These are phyloP conservation scores for Tokudaia tokunoshimensis DNA, from an alignment of 2,797 vertebrate species.

Conservation along the genomic window DNA sequence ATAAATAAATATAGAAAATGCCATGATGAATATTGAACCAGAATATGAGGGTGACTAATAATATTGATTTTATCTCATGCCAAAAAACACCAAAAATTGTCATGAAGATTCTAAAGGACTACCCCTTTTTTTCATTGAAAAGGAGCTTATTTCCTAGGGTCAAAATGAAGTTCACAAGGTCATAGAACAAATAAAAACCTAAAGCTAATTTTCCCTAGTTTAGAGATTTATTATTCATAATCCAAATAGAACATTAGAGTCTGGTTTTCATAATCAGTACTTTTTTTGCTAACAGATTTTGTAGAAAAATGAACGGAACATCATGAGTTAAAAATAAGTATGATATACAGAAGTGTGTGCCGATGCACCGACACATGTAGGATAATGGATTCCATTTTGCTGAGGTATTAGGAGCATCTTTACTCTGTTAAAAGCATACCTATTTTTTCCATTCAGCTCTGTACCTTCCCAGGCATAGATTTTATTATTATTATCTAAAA, in stretches of 20 bases:
- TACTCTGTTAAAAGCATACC: not conserved
- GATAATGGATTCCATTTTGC: not conserved
- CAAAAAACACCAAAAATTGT: not conserved
- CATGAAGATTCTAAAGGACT: not conserved
- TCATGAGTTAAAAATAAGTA: not conserved
- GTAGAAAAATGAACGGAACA: not conserved
- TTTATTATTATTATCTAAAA: slow-evolving; percentile 18
- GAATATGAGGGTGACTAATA: not conserved
- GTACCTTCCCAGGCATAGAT: not conserved
- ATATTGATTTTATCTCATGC: not conserved
- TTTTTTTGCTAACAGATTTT: not conserved
- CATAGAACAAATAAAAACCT: not conserved
- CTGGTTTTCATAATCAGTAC: not conserved
- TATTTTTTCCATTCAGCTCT: not conserved
- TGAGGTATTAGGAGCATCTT: not conserved
- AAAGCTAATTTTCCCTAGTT: not conserved
- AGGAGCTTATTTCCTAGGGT: not conserved
- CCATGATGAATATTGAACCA: not conserved
- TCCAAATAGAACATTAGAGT: not conserved
- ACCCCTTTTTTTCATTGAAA: not conserved
- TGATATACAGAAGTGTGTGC: not conserved
- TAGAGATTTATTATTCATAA: not conserved
- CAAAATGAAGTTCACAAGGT: not conserved
- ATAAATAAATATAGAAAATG: not conserved
- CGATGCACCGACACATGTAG: not conserved